phyloP scores from a whole-genome alignment of 1,140 invertebrate genomes.

The Ruditapes philippinarum region DNA sequence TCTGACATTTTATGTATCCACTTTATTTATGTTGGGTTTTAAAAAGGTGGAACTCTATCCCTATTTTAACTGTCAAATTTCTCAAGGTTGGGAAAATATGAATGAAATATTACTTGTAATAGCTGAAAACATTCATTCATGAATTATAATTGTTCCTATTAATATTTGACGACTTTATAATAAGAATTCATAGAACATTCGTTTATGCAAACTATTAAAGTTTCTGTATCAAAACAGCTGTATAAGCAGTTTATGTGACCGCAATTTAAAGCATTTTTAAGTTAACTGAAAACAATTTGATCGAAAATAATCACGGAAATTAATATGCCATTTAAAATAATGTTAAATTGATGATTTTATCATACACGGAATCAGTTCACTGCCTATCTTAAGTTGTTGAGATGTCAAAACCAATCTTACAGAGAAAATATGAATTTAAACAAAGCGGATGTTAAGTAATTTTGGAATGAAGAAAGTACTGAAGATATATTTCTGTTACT shows the following conservation, averaged over 20 bases:
- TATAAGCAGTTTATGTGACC: too few relatives aligned
- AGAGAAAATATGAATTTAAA: not conserved
- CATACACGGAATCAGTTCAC: not conserved
- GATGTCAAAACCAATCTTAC: not conserved
- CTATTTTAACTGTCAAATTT: not conserved
- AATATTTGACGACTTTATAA: slow-evolving; percentile 16
- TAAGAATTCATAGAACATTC: not conserved
- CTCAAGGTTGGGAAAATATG: not conserved
- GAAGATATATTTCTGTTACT: too few relatives aligned
- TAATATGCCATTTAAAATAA: not conserved
- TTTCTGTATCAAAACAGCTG: too few relatives aligned
- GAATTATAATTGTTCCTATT: not conserved
- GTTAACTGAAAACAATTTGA: not conserved
- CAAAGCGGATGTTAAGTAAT: too few relatives aligned
- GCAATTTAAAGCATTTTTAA: too few relatives aligned
- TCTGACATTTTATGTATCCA: not conserved
- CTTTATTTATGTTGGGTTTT: not conserved
- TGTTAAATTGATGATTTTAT: slow-evolving; percentile 10
- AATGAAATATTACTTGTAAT: not conserved
- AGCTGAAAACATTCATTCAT: not conserved
- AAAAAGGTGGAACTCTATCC: not conserved
- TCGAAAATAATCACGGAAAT: not conserved
- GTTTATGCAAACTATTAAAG: not conserved
- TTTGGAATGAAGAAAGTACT: too few relatives aligned
- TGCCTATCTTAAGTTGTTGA: not conserved